Conservation (phyloP, 2,888 invertebrate genomes). For the Conops quadrifasciatus region DNA sequence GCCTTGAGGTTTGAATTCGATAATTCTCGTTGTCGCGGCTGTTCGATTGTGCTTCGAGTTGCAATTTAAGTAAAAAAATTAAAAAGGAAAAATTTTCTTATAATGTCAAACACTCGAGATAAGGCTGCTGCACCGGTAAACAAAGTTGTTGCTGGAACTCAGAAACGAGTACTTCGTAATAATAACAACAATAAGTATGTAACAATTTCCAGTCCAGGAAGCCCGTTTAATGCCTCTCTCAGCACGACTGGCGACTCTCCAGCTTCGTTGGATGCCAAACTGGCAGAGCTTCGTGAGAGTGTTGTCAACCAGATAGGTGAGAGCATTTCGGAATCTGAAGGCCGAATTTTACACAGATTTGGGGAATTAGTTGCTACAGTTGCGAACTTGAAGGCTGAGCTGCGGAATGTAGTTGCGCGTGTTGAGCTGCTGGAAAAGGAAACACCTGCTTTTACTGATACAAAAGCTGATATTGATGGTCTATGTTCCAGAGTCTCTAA, state of each 20-base stretch:
- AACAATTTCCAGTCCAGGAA: not conserved
- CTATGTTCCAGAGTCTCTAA: not conserved
- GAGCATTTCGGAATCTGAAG: not conserved
- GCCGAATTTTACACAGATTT: not conserved
- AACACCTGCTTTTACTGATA: too few relatives aligned
- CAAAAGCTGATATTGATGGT: not conserved
- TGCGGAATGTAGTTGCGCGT: too few relatives aligned
- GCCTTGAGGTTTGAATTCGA: too few relatives aligned
- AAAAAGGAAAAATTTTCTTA: not conserved
- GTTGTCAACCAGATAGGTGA: not conserved
- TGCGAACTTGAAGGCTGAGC: not conserved
- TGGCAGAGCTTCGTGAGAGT: not conserved
- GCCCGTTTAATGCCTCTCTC: not conserved
- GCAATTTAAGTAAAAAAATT: too few relatives aligned
- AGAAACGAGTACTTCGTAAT: not conserved
- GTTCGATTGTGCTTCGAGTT: not conserved
- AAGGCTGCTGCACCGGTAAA: not conserved
- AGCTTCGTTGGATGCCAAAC: not conserved
- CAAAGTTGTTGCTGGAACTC: not conserved
- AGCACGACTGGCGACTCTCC: not conserved
- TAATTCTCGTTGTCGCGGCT: too few relatives aligned
- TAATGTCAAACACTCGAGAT: not conserved
- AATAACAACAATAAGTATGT: not conserved
- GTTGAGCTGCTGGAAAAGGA: too few relatives aligned
- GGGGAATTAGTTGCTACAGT: not conserved